Evolutionary conservation across 2,888 invertebrate genomes (phyloP).

Genomic region (Pyrgus malvae): DNA sequence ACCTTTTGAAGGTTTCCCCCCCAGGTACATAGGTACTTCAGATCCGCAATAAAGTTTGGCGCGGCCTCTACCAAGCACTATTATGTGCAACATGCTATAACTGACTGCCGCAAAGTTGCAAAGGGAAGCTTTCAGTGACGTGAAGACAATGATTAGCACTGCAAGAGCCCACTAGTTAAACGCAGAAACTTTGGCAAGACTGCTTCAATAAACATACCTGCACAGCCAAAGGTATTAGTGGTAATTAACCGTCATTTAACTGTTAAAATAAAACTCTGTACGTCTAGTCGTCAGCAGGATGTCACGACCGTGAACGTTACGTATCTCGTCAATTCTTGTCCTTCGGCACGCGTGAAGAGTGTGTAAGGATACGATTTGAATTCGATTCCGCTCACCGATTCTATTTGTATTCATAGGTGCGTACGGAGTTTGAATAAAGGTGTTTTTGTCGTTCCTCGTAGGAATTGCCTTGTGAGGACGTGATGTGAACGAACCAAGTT

Average conservation of each 20-base stretch:
- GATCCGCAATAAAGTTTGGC: too few species aligned
- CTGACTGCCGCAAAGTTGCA: too few species aligned
- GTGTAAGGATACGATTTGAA: slow-evolving; percentile 59
- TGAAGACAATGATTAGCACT: too few species aligned
- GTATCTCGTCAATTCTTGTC: slow-evolving; percentile 60
- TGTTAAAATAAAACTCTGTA: slow-evolving; percentile 18
- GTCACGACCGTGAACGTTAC: slow-evolving; percentile 43
- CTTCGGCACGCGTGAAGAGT: slow-evolving; percentile 58
- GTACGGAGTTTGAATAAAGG: slow-evolving; percentile 55
- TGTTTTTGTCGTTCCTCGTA: slow-evolving; percentile 68
- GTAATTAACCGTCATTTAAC: not conserved
- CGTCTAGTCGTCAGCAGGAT: slow-evolving; percentile 39
- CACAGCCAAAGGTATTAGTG: too few species aligned
- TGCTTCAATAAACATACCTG: too few species aligned
- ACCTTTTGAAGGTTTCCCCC: too few species aligned
- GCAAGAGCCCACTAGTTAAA: too few species aligned
- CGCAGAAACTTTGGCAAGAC: too few species aligned
- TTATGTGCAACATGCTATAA: too few species aligned
- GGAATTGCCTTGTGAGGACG: slow-evolving; percentile 69
- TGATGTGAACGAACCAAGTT: slow-evolving; percentile 55
- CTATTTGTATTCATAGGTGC: slow-evolving; percentile 67
- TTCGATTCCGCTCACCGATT: slow-evolving; percentile 55
- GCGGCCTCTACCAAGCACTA: too few species aligned
- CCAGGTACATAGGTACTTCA: too few species aligned
- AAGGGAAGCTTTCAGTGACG: too few species aligned